Conservation (phyloP, 1,140 invertebrate genomes). For the Pseudomyrmex flavicornis region DNA sequence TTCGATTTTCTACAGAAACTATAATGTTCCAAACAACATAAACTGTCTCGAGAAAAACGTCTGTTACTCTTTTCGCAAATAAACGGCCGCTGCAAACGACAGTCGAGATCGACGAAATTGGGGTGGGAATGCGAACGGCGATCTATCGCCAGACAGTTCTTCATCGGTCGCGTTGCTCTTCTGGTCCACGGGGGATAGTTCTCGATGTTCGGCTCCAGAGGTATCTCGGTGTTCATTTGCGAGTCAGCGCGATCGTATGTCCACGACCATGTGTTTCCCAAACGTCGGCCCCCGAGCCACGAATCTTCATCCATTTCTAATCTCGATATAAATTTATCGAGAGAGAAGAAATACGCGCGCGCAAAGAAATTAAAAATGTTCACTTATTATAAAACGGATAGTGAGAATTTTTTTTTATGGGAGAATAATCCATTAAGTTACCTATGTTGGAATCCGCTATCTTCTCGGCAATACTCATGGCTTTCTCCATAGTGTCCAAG, state of each 20-base stretch:
- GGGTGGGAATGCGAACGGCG: conserved; percentile 63
- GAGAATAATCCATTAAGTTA: conserved; percentile 15
- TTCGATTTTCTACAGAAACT: neutral
- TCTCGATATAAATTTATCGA: neutral
- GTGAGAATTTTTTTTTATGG: neutral
- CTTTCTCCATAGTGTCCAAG: conserved; percentile 71
- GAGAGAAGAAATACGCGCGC: no score
- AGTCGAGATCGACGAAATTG: conserved; percentile 75
- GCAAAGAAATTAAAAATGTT: no score
- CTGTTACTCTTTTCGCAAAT: conserved; percentile 73
- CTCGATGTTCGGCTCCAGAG: conserved; percentile 62
- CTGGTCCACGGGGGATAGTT: conserved; percentile 74
- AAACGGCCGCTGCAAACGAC: conserved; percentile 71
- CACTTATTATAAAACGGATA: no score
- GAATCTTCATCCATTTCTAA: conserved; percentile 71
- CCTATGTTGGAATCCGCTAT: conserved; percentile 74
- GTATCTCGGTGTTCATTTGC: conserved; percentile 59
- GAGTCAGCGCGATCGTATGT: conserved; percentile 51
- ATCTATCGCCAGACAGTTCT: conserved; percentile 74
- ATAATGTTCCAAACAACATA: conserved; percentile 12
- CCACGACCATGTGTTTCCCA: conserved; percentile 71
- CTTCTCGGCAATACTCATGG: conserved; percentile 53
- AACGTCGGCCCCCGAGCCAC: conserved; percentile 72
- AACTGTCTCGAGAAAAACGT: neutral
- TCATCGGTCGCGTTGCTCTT: conserved; percentile 64